These are phyloP conservation scores for Mionectes olivaceus DNA, from an alignment of 2,797 vertebrate species.

Conservation along the genomic window DNA sequence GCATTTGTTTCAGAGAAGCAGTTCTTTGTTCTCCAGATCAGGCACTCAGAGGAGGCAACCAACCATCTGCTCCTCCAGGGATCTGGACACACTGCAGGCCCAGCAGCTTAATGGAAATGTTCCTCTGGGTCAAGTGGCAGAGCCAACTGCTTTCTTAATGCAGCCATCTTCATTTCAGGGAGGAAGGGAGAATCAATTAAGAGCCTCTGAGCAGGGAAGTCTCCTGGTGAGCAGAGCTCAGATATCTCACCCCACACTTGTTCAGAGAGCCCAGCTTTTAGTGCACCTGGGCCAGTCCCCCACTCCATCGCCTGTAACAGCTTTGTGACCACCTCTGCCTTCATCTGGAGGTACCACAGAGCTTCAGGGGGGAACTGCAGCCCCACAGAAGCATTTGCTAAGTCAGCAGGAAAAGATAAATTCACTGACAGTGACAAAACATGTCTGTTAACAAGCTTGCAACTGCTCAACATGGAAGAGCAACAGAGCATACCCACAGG, in stretches of 20 bases:
- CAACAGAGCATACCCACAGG: not conserved
- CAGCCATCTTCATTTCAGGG: not conserved
- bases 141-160: not conserved
- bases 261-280: not conserved
- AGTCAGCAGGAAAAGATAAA: not conserved
- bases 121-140: constrained; percentile 47
- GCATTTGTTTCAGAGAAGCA: not conserved
- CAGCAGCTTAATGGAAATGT: constrained; percentile 13
- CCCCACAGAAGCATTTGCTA: not conserved
- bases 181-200: constrained; percentile 2
- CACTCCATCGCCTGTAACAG: not conserved
- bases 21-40: not conserved
- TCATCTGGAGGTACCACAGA: not conserved
- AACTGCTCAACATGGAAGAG: not conserved
- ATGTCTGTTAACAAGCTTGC: not conserved
- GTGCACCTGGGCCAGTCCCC: not conserved
- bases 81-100: not conserved
- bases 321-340: not conserved
- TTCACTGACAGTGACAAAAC: not conserved
- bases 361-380: not conserved
- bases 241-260: not conserved
- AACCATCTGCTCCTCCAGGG: not conserved
- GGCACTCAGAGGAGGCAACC: not conserved
- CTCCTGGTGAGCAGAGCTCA: not conserved
- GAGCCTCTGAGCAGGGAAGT: not conserved